Base-by-base conservation (phyloP, 2,888 invertebrate species). In the Hydroisotoma schaefferi region DNA sequence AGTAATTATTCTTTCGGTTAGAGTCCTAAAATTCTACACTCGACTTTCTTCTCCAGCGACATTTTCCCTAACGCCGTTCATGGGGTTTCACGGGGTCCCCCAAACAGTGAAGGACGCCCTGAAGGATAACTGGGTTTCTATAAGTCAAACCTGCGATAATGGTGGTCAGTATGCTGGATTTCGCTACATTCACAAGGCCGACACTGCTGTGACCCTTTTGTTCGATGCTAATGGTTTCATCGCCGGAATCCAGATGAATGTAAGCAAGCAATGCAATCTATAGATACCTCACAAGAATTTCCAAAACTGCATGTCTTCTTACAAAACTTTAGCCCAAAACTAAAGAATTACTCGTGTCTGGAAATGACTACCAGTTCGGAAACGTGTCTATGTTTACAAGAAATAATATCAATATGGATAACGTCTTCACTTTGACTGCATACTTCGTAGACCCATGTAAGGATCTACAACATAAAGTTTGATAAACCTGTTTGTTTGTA, bases 381-480 rank as follows among this genome's bases (percentile, higher is more conserved):
- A n/a, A n/a, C n/a, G n/a, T n/a, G n/a, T n/a, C n/a, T n/a, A n/a
- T n/a, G n/a, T n/a, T n/a, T n/a, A n/a, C n/a, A n/a, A n/a, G n/a
- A n/a, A n/a, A n/a, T n/a, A n/a, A n/a, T n/a, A n/a, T n/a, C n/a
- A n/a, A n/a, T n/a, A n/a, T n/a, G n/a, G n/a, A n/a, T n/a, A n/a
- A n/a, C 20, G 59, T 62, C 1, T 23, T 66, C n/a, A 69, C n/a
- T n/a, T n/a, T n/a, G n/a, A n/a, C 71, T 18, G 57, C 64, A 20
- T 71, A 71, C 58, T 57, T 69, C 25, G 60, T 67, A 18, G 49
- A 61, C 0, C 71, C 71, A 57, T 38, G 71, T 71, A 60, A 65
- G 60, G 55, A 12, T 27, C 25, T 27, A 37, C 28, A 46, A 48
- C n/a, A n/a, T n/a, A n/a, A n/a, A n/a, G n/a, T n/a, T n/a, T n/a